These are phyloP conservation scores for Diadophis punctatus DNA, from an alignment of 2,113 vertebrate genomes.

Conservation along the genomic window DNA sequence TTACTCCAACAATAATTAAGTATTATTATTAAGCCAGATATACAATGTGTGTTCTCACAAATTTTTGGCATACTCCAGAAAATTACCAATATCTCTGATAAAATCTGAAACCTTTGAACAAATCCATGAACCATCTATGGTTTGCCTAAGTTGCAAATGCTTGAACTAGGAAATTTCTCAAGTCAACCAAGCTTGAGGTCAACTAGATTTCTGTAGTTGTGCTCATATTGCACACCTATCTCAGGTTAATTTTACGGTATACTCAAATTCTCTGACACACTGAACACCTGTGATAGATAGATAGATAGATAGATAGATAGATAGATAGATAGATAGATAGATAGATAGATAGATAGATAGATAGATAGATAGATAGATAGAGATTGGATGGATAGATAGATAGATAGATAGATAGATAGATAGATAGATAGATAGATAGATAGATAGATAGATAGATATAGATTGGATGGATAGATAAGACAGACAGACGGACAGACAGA, in stretches of 20 bases:
- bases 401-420: too few species aligned
- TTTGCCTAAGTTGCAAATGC: not conserved
- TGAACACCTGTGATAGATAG: not conserved
- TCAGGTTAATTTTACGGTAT: not conserved
- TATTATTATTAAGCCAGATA: not conserved
- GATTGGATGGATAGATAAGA: too few species aligned
- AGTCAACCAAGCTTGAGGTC: not conserved
- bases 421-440: too few species aligned
- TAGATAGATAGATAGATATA: too few species aligned
- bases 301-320: too few species aligned
- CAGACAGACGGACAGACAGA: not conserved
- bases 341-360: too few species aligned
- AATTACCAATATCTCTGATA: not conserved
- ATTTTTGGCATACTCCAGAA: not conserved
- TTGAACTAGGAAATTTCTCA: not conserved
- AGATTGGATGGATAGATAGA: too few species aligned
- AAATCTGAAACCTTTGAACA: not conserved
- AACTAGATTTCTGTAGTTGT: not conserved
- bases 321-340: too few species aligned
- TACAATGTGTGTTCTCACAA: not conserved
- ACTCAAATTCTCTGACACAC: not conserved
- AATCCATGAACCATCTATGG: not conserved
- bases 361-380: too few species aligned
- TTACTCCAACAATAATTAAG: not conserved
- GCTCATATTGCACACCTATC: not conserved